A percentile compares a stretch with the other conserved stretches of the same genome.
Conservation (phyloP, 2,113 vertebrate genomes). For the Rostratula benghalensis region DNA sequence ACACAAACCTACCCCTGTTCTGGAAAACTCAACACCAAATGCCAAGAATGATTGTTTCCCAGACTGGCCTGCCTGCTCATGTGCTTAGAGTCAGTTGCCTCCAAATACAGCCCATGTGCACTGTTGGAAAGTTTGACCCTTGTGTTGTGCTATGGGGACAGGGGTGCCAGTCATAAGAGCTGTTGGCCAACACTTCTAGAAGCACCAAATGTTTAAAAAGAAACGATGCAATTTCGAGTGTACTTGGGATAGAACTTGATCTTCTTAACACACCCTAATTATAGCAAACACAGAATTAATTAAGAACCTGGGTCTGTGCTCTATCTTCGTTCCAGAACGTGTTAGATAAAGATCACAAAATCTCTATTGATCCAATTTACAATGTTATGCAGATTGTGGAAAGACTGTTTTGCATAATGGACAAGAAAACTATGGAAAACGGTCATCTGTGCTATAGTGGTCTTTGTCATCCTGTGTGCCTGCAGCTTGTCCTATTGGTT, state of each 20-base stretch:
- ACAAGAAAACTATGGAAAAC: neutral
- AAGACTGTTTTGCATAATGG: neutral
- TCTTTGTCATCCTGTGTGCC: neutral
- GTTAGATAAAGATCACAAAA: neutral
- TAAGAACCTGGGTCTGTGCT: neutral
- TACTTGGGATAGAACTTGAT: neutral
- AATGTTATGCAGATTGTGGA: neutral
- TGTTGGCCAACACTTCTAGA: neutral
- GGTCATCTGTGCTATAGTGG: accelerated
- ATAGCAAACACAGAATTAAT: neutral
- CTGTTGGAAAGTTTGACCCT: neutral
- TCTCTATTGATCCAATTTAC: neutral
- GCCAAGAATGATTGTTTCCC: neutral
- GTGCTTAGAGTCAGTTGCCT: neutral
- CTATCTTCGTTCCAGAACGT: neutral
- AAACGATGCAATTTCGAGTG: neutral
- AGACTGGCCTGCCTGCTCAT: neutral
- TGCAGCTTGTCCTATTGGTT: neutral
- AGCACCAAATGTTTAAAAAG: neutral
- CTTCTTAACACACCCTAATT: neutral
- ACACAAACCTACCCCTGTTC: neutral
- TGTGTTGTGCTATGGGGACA: neutral
- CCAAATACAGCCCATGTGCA: neutral
- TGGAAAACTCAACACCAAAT: neutral
- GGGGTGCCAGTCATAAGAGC: neutral